Evolutionary conservation across 2,888 invertebrate genomes (phyloP).

Genomic region (Apamea monoglypha): DNA sequence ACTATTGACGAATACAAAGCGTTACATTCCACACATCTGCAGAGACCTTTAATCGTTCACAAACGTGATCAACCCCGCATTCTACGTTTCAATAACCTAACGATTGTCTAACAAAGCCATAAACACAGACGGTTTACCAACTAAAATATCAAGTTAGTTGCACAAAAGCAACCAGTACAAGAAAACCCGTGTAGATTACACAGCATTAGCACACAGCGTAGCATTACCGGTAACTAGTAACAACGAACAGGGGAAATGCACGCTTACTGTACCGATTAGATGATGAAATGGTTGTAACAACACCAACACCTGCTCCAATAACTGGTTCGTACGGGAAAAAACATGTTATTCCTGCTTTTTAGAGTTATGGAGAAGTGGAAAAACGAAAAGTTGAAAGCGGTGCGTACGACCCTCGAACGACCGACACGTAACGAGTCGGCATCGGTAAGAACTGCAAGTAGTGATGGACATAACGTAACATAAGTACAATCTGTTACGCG

Average conservation of each 20-base stretch:
- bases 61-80: conserved; percentile 59
- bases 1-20: conserved; percentile 4
- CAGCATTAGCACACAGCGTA: conserved; percentile 63
- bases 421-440: conserved; percentile 55
- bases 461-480: conserved; percentile 52
- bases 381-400: conserved; percentile 51
- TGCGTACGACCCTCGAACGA: conserved; percentile 48
- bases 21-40: conserved; percentile 18
- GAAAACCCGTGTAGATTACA: conserved; percentile 67
- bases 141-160: conserved; percentile 70
- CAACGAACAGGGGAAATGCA: conserved; percentile 65
- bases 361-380: conserved; percentile 54
- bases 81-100: conserved; percentile 52
- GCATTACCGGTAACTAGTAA: conserved; percentile 68
- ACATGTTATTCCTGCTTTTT: conserved; percentile 46
- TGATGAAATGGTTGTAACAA: conserved; percentile 64
- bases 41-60: conserved; percentile 51
- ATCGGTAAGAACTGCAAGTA: conserved; percentile 25
- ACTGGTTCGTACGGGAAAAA: conserved; percentile 48
- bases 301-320: conserved; percentile 59
- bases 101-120: conserved; percentile 60
- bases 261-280: conserved; percentile 58
- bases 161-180: conserved; percentile 66
- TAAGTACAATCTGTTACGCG: conserved; percentile 37
- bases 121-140: conserved; percentile 58